A percentile compares a stretch with the other conserved stretches of the same genome.
phyloP scores from a whole-genome alignment of 2,888 invertebrate genomes.

The Dynastes maya region DNA sequence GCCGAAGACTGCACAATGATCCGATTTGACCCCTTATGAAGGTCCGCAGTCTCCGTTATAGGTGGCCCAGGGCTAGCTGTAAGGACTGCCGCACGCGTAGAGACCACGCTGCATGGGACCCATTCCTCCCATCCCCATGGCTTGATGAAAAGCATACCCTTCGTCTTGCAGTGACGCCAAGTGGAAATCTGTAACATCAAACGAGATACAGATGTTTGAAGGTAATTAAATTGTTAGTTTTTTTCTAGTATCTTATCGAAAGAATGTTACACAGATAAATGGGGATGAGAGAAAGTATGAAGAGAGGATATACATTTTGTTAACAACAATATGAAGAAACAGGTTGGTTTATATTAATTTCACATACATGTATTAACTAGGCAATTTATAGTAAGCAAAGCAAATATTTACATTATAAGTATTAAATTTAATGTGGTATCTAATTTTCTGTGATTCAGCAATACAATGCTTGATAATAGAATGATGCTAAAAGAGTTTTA shows the following conservation, averaged over 20 bases:
- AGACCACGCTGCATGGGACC: conserved; percentile 72
- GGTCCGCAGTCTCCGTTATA: conserved; percentile 72
- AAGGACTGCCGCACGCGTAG: conserved; percentile 72
- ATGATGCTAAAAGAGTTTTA: no score
- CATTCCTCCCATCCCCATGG: conserved; percentile 73
- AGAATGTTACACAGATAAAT: conserved; percentile 35
- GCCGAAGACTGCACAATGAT: conserved; percentile 69
- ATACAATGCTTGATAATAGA: not conserved
- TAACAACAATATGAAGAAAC: no score
- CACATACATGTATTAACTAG: not conserved
- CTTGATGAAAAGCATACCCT: conserved; percentile 73
- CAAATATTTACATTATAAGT: not conserved
- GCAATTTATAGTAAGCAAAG: conserved; percentile 20
- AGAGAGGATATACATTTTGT: not conserved
- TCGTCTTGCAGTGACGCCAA: conserved; percentile 73
- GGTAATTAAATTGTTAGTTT: conserved; percentile 13
- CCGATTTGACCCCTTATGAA: conserved; percentile 66
- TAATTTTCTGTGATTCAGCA: not conserved
- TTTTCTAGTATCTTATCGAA: conserved; percentile 12
- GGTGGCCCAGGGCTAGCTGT: conserved; percentile 73
- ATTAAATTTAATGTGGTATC: conserved; percentile 21
- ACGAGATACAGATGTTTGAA: conserved; percentile 50
- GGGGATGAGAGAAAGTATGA: conserved; percentile 50
- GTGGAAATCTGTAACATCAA: conserved; percentile 71
- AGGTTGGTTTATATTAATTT: not conserved